Base-by-base conservation (phyloP, 2,888 invertebrate species). In the Lepidocyrtoides sp. region DNA sequence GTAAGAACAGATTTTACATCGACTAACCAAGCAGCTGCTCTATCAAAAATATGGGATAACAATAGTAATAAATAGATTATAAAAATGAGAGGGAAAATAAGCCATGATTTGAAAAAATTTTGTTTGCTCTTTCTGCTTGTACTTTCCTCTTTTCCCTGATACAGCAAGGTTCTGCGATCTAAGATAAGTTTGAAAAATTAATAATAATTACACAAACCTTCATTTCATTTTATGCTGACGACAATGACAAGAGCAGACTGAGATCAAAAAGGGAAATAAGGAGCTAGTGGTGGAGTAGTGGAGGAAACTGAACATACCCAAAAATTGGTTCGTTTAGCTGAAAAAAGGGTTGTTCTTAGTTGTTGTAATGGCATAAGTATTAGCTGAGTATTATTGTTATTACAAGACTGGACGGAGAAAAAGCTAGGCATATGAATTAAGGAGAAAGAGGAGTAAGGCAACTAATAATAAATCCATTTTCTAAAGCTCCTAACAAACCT, bases 401-500 rank as follows among this genome's bases (percentile, higher is more conserved):
- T 36, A 69, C 69, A 20, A 8, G 36, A 69, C 14, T 72, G 23
- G 44, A 23, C 23, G n/a, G 23, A 2, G 26, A 75, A 48, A 20
- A 20, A 14, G n/a, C 7, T 26, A 48, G 48, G 26, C 20, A 75
- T n/a, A n/a, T 12, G 20, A 7, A 0, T 17, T 14, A 7, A 44
- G 23, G 75, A 26, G n/a, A 29, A 51, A 1, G 20, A 23, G 44
- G 32, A 41, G 32, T n/a, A 41, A 10, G 14, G 20, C 72, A 72
- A 72, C 72, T 12, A 72, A 72, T 72, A 72, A 72, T 72, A 72
- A 72, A 72, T 41, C 72, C 72, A 72, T 72, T 72, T 72, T 72
- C 20, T 20, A 72, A 72, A 72, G 60, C 54, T 54, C 10, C 63
- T 41, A n/a, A 69, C 48, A 44, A 32, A 69, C 36, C 32, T 69